phyloP scores from a whole-genome alignment of 2,113 vertebrate genomes.

The Amphiprion ocellaris region DNA sequence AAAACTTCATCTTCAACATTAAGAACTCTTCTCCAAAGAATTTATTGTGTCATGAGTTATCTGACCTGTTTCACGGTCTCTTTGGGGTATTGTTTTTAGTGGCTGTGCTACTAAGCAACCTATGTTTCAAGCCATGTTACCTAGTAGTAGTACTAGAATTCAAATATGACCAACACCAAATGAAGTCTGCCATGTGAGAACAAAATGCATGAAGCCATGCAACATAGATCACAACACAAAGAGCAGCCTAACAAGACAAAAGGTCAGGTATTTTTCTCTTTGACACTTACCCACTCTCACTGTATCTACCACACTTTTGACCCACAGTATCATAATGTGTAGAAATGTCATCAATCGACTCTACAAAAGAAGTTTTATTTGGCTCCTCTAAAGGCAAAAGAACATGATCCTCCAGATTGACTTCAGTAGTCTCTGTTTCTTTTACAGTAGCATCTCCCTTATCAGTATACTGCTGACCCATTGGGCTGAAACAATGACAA shows the following conservation, averaged over 20 bases:
- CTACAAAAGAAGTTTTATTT: slow-evolving; percentile 5
- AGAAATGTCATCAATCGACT: neutral
- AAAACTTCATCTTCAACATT: too few species aligned
- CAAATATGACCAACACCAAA: too few species aligned
- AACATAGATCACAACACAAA: neutral
- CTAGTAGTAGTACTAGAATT: too few species aligned
- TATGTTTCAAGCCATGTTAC: too few species aligned
- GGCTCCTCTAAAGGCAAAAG: slow-evolving; percentile 3
- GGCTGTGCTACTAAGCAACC: too few species aligned
- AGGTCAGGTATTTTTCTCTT: neutral
- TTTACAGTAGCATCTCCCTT: slow-evolving; percentile 10
- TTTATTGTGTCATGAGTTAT: too few species aligned
- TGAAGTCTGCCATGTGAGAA: neutral
- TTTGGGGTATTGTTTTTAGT: too few species aligned
- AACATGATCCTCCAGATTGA: slow-evolving; percentile 1
- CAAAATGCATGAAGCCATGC: slow-evolving; percentile 22
- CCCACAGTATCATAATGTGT: neutral
- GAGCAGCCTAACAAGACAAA: slow-evolving; percentile 3
- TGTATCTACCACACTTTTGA: slow-evolving; percentile 7
- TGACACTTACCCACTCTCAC: slow-evolving; percentile 31
- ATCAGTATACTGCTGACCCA: slow-evolving; percentile 13
- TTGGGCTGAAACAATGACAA: slow-evolving; percentile 30
- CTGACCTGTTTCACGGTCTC: too few species aligned
- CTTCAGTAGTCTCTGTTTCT: slow-evolving; percentile 11
- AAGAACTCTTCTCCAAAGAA: too few species aligned